Conservation (phyloP, 2,113 vertebrate genomes). For the Odontesthes bonariensis region DNA sequence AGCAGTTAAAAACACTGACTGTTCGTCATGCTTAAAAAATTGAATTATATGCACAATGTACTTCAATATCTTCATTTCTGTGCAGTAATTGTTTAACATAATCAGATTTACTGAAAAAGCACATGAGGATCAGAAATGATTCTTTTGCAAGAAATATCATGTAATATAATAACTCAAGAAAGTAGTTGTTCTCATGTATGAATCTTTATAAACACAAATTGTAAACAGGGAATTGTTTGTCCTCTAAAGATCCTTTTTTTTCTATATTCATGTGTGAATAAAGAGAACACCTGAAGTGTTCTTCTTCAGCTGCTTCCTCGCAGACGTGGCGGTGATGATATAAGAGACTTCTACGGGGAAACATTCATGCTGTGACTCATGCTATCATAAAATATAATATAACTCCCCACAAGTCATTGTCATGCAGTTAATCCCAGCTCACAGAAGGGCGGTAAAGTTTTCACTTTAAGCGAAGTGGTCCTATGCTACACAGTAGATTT, state of each 20-base stretch:
- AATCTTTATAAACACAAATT: not conserved
- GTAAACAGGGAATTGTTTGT: not conserved
- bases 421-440: not conserved
- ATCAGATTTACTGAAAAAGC: not conserved
- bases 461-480: not conserved
- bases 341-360: constrained; percentile 23
- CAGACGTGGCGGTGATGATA: not conserved
- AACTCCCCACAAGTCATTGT: constrained; percentile 8
- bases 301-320: constrained; percentile 6
- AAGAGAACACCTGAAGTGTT: not conserved
- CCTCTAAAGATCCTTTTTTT: not conserved
- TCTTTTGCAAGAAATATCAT: not conserved
- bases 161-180: not conserved
- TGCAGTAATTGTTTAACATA: not conserved
- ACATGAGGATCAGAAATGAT: not conserved
- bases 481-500: not conserved
- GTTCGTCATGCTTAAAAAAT: not conserved
- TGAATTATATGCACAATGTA: not conserved
- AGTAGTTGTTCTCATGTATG: not conserved
- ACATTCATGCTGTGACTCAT: constrained; percentile 33
- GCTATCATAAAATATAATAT: constrained; percentile 19
- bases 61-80: not conserved
- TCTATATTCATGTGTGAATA: not conserved
- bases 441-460: constrained; percentile 3
- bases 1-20: not conserved